Base-by-base conservation (phyloP, 2,797 vertebrate genomes). In the Chelidonichthys spinosus region DNA sequence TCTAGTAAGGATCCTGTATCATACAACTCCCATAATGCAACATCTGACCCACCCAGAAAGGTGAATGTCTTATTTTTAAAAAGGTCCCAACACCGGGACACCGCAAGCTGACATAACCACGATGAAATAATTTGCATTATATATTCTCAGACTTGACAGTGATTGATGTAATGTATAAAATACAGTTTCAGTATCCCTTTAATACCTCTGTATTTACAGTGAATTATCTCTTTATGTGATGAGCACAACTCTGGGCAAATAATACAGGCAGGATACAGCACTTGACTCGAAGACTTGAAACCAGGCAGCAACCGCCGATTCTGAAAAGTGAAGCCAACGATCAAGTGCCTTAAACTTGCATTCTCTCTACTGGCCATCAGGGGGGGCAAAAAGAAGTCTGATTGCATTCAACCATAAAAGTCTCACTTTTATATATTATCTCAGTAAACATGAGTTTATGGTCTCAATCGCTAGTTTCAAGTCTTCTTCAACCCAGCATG, bases 1-100 rank as follows among this genome's bases (percentile, higher is more conserved):
- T 4, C 2, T 14, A 15, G 11, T 33, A 6, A 47, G 35, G 49
- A 5, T 46, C 43, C 32, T 59, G 17, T 15, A 33, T 39, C 18
- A 53, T 40, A 39, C 61, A 39, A 33, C 40, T 68, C 18, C 42
- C 49, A 55, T 15, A 7, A 62, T 68, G 35, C 56, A 74, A 18
- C 10, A 6, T 49, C 13, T 40, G 44, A 17, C n/a, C 18, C 17
- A 18, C n/a, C 17, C 14, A 36, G 40, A n/a, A 14, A 72, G 3
- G 62, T 58, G 32, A 58, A 36, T 25, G 52, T 17, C 1, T 7
- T 44, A 4, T 44, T 44, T 44, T 44, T 44, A 2, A 4, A 43
- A 44, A 44, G 43, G 33, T 53, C 13, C 32, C 50, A 13, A 9
- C 18, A n/a, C 49, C n/a, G 15, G n/a, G n/a, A n/a, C n/a, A n/a